Evolutionary conservation across 2,888 invertebrate genomes (phyloP).

Genomic region (Margaritifera margaritifera): DNA sequence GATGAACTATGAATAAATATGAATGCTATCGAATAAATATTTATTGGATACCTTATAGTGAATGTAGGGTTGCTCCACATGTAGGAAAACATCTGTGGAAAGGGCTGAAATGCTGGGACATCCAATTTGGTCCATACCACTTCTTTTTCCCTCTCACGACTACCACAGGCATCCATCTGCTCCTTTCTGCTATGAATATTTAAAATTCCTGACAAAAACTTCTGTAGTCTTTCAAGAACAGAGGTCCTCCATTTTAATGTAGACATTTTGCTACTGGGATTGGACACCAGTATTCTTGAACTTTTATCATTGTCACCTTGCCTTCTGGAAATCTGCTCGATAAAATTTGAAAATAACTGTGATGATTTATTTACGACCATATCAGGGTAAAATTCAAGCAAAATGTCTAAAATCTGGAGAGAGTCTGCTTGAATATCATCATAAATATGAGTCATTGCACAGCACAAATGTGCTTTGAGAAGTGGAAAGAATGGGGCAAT

Average conservation of each 20-base stretch:
- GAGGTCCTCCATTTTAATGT: constrained; percentile 86
- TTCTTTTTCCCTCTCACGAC: background rate
- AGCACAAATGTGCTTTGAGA: constrained; percentile 85
- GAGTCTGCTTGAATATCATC: constrained; percentile 88
- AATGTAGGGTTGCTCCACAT: constrained; percentile 38
- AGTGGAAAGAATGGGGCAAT: constrained; percentile 83
- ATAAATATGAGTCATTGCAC: constrained; percentile 93
- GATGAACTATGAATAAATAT: too few species aligned
- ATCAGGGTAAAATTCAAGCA: constrained; percentile 80
- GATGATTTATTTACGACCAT: constrained; percentile 81
- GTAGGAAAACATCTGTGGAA: constrained; percentile 18
- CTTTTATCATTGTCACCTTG: constrained; percentile 29
- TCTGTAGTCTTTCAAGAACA: constrained; percentile 81
- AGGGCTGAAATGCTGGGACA: constrained; percentile 11
- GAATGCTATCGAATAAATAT: background rate
- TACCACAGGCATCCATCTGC: background rate
- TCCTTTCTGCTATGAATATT: constrained; percentile 11
- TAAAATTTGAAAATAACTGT: constrained; percentile 84
- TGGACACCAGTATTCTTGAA: constrained; percentile 80
- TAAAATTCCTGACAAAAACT: constrained; percentile 67
- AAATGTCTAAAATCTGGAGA: constrained; percentile 83
- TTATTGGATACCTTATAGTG: constrained; percentile 26
- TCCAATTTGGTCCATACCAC: constrained; percentile 1
- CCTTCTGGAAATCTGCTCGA: constrained; percentile 84
- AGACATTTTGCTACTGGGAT: constrained; percentile 82